These are phyloP conservation scores for Heteromormyrus szaboi DNA, from an alignment of 2,797 vertebrate genomes.

Conservation along the genomic window DNA sequence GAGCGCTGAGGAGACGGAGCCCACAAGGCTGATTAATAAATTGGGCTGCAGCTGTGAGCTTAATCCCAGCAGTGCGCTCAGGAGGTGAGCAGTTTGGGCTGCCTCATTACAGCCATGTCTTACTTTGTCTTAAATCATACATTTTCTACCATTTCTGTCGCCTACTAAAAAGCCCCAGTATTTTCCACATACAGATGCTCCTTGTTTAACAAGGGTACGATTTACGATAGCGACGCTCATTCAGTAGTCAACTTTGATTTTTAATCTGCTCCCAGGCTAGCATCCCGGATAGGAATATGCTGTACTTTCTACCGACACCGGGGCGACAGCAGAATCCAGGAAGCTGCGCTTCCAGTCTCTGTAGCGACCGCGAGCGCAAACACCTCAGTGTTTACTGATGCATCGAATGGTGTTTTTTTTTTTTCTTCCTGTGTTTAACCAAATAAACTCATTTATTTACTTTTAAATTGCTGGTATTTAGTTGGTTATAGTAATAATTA, in stretches of 20 bases:
- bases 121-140: neutral
- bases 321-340: neutral
- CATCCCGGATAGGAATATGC: neutral
- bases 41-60: neutral
- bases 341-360: neutral
- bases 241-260: neutral
- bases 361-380: neutral
- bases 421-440: neutral
- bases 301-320: neutral
- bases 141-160: neutral
- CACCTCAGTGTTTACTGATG: neutral
- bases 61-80: neutral
- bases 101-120: conserved; percentile 6
- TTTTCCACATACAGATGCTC: neutral
- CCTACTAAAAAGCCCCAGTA: neutral
- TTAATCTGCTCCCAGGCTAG: neutral
- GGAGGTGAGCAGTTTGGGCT: neutral
- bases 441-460: neutral
- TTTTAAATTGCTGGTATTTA: neutral
- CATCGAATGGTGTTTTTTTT: neutral
- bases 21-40: neutral
- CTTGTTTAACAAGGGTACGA: neutral
- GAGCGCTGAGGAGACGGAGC: neutral
- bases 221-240: neutral
- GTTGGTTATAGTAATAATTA: neutral